Evolutionary conservation across 2,888 invertebrate species (phyloP), one percentile per base, ranked within the genome.

Genomic region (Girardia tigrina): DNA sequence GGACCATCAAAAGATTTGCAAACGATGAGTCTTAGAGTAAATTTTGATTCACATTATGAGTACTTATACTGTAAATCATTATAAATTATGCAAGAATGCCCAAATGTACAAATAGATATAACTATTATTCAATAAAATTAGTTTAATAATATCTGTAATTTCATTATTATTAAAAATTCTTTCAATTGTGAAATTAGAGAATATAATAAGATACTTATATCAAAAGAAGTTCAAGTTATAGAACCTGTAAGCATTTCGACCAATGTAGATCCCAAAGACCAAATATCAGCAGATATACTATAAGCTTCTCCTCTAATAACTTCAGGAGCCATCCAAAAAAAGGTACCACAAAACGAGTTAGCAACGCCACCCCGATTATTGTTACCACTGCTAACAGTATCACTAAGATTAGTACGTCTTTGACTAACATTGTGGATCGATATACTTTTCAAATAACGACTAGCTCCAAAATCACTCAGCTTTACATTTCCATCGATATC

Each of bases 391-490:
- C 16, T 36, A 16, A 36, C 16, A 8, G 36, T 8, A 12, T 36
- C 36, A 36, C 16, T 36, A 36, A 16, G 16, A 36, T 36, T 36
- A 36, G 36, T 16, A 8, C 8, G 12, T 36, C 36, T 36, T 16
- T 36, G 36, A 36, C 36, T 71, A 29, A 71, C 26, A 8, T 29
- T 36, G 26, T 76, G 75, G n/a, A 36, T 76, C 1, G 42, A 28
- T n/a, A 77, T 76, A 16, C 42, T 77, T 26, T 29, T 77, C 42
- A 86, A 80, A 23, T 84, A 80, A 78, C 84, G 84, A 29, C 85
- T 84, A 0, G 85, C 84, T 23, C 86, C 86, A 80, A 86, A 86
- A 78, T 86, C 86, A 14, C 83, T 85, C 42, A 86, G 81, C 78
- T 86, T 86, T 12, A 85, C 82, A 79, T 85, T 85, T 4, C 85